phyloP scores from a whole-genome alignment of 2,113 vertebrate species.

The Pseudois nayaur region DNA sequence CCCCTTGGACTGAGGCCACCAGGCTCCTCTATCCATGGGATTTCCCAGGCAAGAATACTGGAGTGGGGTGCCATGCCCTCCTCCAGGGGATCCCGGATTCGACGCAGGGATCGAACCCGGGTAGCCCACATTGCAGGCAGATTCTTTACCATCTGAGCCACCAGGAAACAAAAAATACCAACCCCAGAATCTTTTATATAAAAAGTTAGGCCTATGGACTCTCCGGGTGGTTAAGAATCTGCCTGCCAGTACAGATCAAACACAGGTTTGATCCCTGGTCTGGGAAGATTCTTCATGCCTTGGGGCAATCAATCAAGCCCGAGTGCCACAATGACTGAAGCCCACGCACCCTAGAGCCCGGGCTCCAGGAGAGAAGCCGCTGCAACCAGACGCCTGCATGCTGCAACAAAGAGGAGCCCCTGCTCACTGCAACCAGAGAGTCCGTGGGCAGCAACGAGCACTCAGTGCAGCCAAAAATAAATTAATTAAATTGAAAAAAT shows the following conservation, averaged over 20 bases:
- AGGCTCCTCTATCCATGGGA: background rate
- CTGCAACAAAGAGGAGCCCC: background rate
- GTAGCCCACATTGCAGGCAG: background rate
- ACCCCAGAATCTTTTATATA: background rate
- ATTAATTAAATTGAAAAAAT: background rate
- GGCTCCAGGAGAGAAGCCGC: fast-evolving
- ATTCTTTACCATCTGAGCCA: background rate
- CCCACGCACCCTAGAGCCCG: fast-evolving
- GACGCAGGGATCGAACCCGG: fast-evolving
- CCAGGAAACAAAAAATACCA: background rate
- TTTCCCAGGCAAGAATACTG: background rate
- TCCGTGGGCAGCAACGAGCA: background rate
- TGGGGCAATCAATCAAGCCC: background rate
- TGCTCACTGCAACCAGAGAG: background rate
- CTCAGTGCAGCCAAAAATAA: background rate
- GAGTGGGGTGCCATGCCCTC: background rate
- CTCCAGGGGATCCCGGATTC: background rate
- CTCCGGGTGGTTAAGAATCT: background rate
- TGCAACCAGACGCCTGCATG: fast-evolving
- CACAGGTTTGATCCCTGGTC: background rate
- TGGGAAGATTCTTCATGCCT: background rate
- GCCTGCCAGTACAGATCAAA: background rate
- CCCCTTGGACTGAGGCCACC: fast-evolving
- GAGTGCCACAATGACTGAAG: background rate
- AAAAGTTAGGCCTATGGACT: background rate